These are phyloP conservation scores for Linnaemya tessellans DNA, from an alignment of 2,888 invertebrate species.

Conservation along the genomic window DNA sequence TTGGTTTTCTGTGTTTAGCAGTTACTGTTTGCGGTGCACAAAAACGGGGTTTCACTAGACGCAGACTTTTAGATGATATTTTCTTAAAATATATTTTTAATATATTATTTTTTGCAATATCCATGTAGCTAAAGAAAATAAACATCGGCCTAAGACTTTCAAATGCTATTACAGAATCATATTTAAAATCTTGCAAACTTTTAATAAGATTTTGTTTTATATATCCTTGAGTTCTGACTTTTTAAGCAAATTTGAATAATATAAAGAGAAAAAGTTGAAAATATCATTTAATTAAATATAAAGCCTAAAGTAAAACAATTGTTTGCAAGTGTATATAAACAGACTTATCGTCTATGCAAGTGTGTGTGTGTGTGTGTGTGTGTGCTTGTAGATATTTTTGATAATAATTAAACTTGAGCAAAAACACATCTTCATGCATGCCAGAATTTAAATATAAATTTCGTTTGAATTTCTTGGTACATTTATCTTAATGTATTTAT, in stretches of 20 bases:
- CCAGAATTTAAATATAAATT: not conserved
- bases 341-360: not conserved
- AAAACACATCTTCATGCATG: constrained; percentile 8
- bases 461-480: not conserved
- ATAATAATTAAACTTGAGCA: constrained; percentile 38
- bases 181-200: not conserved
- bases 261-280: constrained; percentile 14
- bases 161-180: too few species aligned
- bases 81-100: too few species aligned
- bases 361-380: not conserved
- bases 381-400: constrained; percentile 17
- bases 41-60: too few species aligned
- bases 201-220: not conserved
- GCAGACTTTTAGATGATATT: too few species aligned
- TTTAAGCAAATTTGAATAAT: constrained; percentile 58
- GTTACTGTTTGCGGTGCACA: too few species aligned
- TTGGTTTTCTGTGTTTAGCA: too few species aligned
- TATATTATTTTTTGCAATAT: too few species aligned
- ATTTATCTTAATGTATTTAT: not conserved
- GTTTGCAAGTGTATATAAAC: not conserved
- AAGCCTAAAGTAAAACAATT: constrained; percentile 32
- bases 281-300: constrained; percentile 53
- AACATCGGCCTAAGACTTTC: too few species aligned
- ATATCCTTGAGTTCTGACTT: not conserved
- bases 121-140: too few species aligned